Percentiles rank a stretch among this genome's conserved stretches.
phyloP scores from a whole-genome alignment of 1,140 invertebrate genomes.

The Halyomorpha halys region DNA sequence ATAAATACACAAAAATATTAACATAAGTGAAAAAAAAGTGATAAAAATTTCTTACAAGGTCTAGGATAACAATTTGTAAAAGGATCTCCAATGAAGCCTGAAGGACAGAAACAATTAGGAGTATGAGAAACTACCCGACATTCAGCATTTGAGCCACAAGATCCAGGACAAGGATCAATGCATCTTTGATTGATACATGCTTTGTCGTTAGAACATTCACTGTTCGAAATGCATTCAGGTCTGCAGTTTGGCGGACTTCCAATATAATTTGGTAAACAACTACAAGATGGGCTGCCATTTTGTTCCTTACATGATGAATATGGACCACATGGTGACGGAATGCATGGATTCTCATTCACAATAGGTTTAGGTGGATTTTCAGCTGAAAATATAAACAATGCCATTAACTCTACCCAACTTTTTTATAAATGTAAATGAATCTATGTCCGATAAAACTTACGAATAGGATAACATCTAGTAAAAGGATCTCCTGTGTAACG shows the following conservation, averaged over 20 bases:
- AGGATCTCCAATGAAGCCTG: conserved; percentile 58
- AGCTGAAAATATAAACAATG: conserved; percentile 20
- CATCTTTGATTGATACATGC: conserved; percentile 57
- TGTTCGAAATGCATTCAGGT: conserved; percentile 55
- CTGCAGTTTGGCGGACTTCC: conserved; percentile 59
- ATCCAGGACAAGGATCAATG: conserved; percentile 59
- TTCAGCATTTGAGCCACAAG: conserved; percentile 52
- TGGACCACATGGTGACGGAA: conserved; percentile 56
- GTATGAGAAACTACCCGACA: conserved; percentile 54
- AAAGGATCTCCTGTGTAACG: conserved; percentile 55
- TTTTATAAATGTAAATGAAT: not conserved
- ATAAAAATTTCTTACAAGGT: conserved; percentile 37
- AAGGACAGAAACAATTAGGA: conserved; percentile 52
- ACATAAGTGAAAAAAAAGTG: conserved; percentile 37
- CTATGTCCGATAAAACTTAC: conserved; percentile 33
- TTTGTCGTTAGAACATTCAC: conserved; percentile 48
- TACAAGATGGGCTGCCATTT: conserved; percentile 46
- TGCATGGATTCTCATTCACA: conserved; percentile 44
- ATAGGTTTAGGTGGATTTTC: conserved; percentile 32
- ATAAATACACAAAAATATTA: not conserved
- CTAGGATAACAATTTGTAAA: conserved; percentile 50
- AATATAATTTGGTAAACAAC: conserved; percentile 49
- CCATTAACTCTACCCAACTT: not conserved
- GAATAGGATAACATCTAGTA: conserved; percentile 39
- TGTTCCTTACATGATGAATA: conserved; percentile 54